phyloP scores from a whole-genome alignment of 2,888 invertebrate genomes.

The Crioceris asparagi region DNA sequence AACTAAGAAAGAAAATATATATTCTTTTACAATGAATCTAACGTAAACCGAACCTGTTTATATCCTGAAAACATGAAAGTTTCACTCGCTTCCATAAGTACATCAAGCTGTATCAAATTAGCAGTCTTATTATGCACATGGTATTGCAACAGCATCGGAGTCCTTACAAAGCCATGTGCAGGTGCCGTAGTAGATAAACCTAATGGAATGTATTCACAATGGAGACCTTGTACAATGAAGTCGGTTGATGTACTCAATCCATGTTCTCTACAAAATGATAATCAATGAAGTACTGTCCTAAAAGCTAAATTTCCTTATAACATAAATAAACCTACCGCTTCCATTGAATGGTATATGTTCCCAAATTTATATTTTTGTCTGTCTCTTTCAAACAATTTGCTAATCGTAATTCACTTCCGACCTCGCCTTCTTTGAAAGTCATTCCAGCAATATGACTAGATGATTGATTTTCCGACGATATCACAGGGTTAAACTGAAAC shows the following conservation, averaged over 20 bases:
- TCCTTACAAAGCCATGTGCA: conserved; percentile 64
- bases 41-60: conserved; percentile 54
- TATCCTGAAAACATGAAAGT: conserved; percentile 94
- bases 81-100: conserved; percentile 73
- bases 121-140: conserved; percentile 61
- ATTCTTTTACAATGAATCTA: neutral
- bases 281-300: neutral
- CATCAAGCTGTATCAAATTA: conserved; percentile 58
- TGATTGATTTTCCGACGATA: conserved; percentile 24
- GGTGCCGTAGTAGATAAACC: conserved; percentile 53
- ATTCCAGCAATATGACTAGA: conserved; percentile 35
- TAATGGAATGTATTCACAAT: conserved; percentile 51
- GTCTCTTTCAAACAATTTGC: conserved; percentile 34
- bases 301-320: conserved; percentile 2
- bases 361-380: conserved; percentile 41
- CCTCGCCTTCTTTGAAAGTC: conserved; percentile 39
- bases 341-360: conserved; percentile 46
- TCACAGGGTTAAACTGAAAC: conserved; percentile 19
- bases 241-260: conserved; percentile 27
- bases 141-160: conserved; percentile 60
- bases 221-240: conserved; percentile 34
- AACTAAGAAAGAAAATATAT: conserved; percentile 28
- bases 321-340: conserved; percentile 38
- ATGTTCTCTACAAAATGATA: conserved; percentile 23
- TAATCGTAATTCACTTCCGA: conserved; percentile 43